A percentile compares a stretch with the other conserved stretches of the same genome.
These are phyloP conservation scores for Sceloporus undulatus DNA, from an alignment of 2,113 vertebrate genomes.

Conservation along the genomic window DNA sequence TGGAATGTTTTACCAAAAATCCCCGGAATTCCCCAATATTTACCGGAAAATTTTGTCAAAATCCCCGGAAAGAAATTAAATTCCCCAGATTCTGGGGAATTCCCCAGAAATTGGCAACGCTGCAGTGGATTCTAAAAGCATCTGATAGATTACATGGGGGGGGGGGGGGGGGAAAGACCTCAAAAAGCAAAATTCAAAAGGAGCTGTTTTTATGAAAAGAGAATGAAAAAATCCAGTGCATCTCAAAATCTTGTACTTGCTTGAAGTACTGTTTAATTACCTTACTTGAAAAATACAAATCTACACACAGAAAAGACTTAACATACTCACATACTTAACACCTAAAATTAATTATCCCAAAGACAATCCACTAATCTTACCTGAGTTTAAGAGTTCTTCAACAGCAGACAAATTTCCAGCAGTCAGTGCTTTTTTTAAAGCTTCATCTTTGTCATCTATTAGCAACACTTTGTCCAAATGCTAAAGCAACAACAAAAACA, in stretches of 20 bases:
- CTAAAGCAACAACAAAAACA: conserved; percentile 56
- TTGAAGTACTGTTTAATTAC: neutral
- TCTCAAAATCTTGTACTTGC: neutral
- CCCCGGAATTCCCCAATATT: no score
- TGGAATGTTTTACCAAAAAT: no score
- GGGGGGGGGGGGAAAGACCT: neutral
- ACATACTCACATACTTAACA: neutral
- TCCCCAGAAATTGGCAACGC: no score
- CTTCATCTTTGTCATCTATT: conserved; percentile 68
- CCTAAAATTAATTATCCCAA: conserved; percentile 11
- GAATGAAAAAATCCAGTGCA: neutral
- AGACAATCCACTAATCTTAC: conserved; percentile 66
- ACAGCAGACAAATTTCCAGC: conserved; percentile 80
- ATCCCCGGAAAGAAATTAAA: no score
- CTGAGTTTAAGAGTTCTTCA: conserved; percentile 84
- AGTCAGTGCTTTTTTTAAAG: conserved; percentile 86
- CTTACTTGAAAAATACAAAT: neutral
- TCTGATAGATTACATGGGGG: no score
- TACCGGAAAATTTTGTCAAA: no score
- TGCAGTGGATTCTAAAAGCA: no score
- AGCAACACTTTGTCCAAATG: conserved; percentile 60
- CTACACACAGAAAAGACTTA: neutral
- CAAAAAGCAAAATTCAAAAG: neutral
- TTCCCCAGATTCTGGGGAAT: no score
- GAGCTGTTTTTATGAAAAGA: neutral